Evolutionary conservation across 2,888 invertebrate genomes (phyloP).

Genomic region (Phoronis australis): DNA sequence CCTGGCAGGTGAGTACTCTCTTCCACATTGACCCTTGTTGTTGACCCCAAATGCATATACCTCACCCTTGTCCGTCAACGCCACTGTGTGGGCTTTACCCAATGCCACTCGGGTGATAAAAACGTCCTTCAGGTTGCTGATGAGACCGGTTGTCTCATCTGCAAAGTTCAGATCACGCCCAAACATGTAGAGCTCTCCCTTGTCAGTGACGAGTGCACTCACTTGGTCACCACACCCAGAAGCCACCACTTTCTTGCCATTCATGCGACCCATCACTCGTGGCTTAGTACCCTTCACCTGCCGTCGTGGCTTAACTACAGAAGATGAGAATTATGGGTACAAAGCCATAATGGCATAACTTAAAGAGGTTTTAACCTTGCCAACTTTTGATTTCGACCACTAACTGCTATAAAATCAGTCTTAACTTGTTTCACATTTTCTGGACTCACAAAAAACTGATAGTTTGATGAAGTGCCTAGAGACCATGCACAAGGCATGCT

Average conservation of each 20-base stretch:
- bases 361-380: background rate
- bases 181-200: slow-evolving; percentile 86
- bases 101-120: slow-evolving; percentile 71
- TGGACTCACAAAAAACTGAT: too few species aligned
- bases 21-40: slow-evolving; percentile 95
- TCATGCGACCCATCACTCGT: slow-evolving; percentile 84
- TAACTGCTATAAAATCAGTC: too few species aligned
- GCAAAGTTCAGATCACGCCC: slow-evolving; percentile 68
- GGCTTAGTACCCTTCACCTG: slow-evolving; percentile 88
- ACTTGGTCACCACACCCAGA: slow-evolving; percentile 93
- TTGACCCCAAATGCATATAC: slow-evolving; percentile 95
- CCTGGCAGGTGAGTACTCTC: slow-evolving; percentile 60
- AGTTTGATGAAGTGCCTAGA: too few species aligned
- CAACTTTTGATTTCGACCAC: background rate
- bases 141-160: slow-evolving; percentile 57
- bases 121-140: slow-evolving; percentile 70
- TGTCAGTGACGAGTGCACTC: slow-evolving; percentile 83
- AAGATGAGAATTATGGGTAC: background rate
- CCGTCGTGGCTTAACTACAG: slow-evolving; percentile 58
- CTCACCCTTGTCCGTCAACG: slow-evolving; percentile 78
- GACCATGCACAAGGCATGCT: too few species aligned
- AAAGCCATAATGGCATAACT: background rate
- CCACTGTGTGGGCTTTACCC: slow-evolving; percentile 94
- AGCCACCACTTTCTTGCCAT: slow-evolving; percentile 73
- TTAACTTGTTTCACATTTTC: background rate